Evolutionary conservation across 2,888 invertebrate species (phyloP).

Genomic region (Drosophila rubida): DNA sequence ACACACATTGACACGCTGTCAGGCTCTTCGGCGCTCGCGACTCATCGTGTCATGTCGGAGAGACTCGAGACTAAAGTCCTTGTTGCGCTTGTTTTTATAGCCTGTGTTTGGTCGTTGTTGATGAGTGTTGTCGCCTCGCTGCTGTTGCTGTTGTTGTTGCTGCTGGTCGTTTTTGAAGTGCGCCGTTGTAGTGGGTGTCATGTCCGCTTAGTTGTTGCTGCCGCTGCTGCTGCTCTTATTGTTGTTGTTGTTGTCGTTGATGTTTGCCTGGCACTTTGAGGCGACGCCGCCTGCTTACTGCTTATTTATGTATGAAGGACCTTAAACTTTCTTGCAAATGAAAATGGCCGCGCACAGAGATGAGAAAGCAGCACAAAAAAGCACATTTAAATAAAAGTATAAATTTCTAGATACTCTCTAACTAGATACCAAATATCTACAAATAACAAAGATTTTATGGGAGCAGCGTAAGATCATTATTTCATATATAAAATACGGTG

Average conservation of each 20-base stretch:
- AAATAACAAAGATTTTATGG: neutral
- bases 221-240: conserved; percentile 40
- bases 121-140: conserved; percentile 67
- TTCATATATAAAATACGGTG: too few relatives aligned
- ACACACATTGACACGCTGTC: conserved; percentile 47
- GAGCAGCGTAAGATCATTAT: neutral
- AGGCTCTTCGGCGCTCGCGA: conserved; percentile 39
- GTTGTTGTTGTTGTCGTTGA: conserved; percentile 30
- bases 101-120: conserved; percentile 76
- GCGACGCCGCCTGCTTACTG: conserved; percentile 71
- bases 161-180: conserved; percentile 70
- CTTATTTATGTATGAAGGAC: conserved; percentile 81
- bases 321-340: conserved; percentile 78
- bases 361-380: conserved; percentile 20
- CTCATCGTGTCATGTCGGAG: conserved; percentile 61
- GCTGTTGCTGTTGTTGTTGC: conserved; percentile 57
- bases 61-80: conserved; percentile 70
- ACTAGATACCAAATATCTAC: neutral
- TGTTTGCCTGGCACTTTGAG: conserved; percentile 68
- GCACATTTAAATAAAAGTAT: conserved; percentile 7
- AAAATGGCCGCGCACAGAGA: conserved; percentile 63
- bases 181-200: conserved; percentile 74
- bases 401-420: conserved; percentile 5
- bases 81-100: conserved; percentile 80
- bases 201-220: conserved; percentile 71